Evolutionary conservation across 2,113 vertebrate genomes (phyloP).

Genomic region (Mohoua ochrocephala): DNA sequence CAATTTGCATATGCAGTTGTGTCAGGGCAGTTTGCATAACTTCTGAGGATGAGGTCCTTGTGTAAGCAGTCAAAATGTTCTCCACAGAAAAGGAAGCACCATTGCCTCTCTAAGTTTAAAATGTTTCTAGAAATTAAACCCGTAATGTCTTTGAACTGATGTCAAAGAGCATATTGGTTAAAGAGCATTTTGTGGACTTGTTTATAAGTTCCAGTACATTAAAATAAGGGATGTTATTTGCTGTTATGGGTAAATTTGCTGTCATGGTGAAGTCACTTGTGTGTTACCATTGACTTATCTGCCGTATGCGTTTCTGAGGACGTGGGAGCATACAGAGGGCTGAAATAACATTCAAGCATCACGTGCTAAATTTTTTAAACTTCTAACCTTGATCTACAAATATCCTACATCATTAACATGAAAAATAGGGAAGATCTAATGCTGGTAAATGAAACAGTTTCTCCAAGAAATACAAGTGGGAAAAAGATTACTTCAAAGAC

Average conservation of each 20-base stretch:
- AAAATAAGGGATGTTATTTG: neutral
- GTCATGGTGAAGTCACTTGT: neutral
- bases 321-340: neutral
- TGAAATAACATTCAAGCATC: neutral
- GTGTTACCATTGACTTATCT: neutral
- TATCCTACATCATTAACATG: neutral
- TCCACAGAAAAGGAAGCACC: neutral
- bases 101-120: neutral
- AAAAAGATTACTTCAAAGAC: neutral
- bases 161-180: neutral
- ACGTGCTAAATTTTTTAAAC: neutral
- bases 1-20: conserved; percentile 51
- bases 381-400: neutral
- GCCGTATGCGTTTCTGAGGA: neutral
- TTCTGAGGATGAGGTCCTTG: conserved; percentile 4
- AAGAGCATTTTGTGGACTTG: neutral
- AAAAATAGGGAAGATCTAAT: neutral
- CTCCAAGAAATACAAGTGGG: neutral
- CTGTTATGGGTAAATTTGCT: neutral
- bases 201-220: neutral
- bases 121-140: neutral
- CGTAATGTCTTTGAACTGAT: neutral
- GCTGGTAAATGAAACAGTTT: neutral
- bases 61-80: neutral
- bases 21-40: conserved; percentile 47